Evolutionary conservation across 2,888 invertebrate genomes (phyloP), one percentile per base, ranked within the genome.

Genomic region (Xestia ashworthii): DNA sequence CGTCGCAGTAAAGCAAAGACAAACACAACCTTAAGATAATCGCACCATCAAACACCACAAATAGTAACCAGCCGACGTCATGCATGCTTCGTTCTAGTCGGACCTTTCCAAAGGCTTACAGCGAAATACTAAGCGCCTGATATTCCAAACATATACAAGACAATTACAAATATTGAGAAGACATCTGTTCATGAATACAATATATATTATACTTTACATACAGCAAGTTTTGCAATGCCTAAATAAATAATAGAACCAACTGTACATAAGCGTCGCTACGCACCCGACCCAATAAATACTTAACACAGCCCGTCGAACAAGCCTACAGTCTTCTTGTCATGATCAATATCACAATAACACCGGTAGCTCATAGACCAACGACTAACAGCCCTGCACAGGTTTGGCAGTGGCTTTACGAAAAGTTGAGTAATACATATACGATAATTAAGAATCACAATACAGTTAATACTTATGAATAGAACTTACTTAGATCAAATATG

Each of bases 361-460:
- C 88, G 79, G 87, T 88, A 87, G 86, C 76, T 84, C 76, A 50
- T 71, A 87, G 89, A 90, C 93, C 93, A 94, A 93, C 93, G 88
- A 89, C 93, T 89, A 89, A 89, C 76, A 87, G 86, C 81, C 87
- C 89, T 87, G 91, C 89, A 68, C 85, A 87, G 84, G 89, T 95
- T 95, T 95, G 96, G 96, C 96, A 95, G 93, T 94, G 89, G 92
- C 91, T 91, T 91, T 88, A 90, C 87, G 90, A 91, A 92, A 89
- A 94, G 91, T 93, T 88, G 92, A 94, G 92, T 93, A 91, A 91
- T 93, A 93, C 92, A 93, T 80, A 88, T 86, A 94, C 87, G 93
- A 94, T 93, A 95, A 93, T 94, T 93, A 95, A 94, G 92, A 95
- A 96, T 96, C 96, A 96, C 96, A 96, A 94, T 96, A 96, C 93